These are phyloP conservation scores for Ophraella communa DNA, from an alignment of 2,888 invertebrate species.

Conservation along the genomic window DNA sequence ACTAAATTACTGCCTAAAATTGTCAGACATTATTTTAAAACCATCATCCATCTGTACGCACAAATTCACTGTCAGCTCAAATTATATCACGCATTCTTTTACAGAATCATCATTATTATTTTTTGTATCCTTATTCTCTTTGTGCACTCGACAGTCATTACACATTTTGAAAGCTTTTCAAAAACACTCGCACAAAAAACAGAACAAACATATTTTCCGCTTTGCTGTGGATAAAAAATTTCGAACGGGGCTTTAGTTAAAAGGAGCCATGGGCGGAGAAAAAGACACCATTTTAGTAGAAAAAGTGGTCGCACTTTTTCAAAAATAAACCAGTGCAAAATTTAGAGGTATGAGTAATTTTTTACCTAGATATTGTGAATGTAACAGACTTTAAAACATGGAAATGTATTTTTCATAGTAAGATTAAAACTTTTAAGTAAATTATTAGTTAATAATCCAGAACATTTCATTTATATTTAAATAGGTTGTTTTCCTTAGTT, in stretches of 20 bases:
- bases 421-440: too few species aligned
- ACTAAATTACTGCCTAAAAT: not conserved
- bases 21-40: not conserved
- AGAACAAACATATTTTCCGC: constrained; percentile 30
- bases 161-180: constrained; percentile 28
- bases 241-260: constrained; percentile 12
- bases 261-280: constrained; percentile 16
- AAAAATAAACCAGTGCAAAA: too few species aligned
- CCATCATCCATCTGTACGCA: constrained; percentile 7
- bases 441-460: too few species aligned
- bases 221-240: constrained; percentile 13
- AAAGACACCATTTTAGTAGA: not conserved
- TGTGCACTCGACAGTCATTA: constrained; percentile 27
- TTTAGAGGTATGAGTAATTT: too few species aligned
- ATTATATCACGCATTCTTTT: constrained; percentile 24
- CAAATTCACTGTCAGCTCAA: constrained; percentile 17
- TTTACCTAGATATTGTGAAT: too few species aligned
- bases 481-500: too few species aligned
- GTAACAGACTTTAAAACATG: too few species aligned
- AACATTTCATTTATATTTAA: too few species aligned
- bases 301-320: too few species aligned
- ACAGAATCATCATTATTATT: constrained; percentile 25
- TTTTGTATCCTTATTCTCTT: constrained; percentile 15
- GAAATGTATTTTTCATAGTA: too few species aligned
- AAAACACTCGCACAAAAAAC: constrained; percentile 28